A percentile compares a stretch with the other conserved stretches of the same genome.
Evolutionary conservation across 2,888 invertebrate species (phyloP).

Genomic region (Galerucella calmariensis): DNA sequence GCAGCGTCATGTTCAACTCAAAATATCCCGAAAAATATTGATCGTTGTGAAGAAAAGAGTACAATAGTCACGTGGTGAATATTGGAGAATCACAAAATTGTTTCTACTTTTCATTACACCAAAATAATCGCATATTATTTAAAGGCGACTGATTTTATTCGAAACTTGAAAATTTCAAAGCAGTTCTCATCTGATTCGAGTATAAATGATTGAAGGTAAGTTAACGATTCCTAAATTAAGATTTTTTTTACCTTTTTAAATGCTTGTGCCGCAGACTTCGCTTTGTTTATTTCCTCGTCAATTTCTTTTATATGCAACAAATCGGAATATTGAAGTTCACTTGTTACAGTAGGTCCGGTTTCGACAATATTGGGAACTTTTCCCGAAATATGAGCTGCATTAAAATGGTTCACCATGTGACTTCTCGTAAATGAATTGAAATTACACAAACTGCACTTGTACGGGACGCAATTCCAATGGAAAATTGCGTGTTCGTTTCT

Average conservation of each 20-base stretch:
- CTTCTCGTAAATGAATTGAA: conserved; percentile 53
- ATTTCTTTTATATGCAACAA: conserved; percentile 37
- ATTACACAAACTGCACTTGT: conserved; percentile 64
- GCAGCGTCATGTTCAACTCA: no score
- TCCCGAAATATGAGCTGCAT: conserved; percentile 38
- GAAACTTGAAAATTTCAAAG: no score
- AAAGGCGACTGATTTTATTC: no score
- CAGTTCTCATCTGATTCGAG: no score
- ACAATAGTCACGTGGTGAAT: no score
- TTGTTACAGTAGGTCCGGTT: conserved; percentile 43
- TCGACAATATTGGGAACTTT: conserved; percentile 27
- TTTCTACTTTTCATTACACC: no score
- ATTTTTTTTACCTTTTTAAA: not conserved
- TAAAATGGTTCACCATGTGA: conserved; percentile 57
- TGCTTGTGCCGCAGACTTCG: not conserved
- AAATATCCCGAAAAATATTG: no score
- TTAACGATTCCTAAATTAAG: not conserved
- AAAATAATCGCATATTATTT: no score
- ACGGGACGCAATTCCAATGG: conserved; percentile 67
- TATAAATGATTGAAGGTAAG: no score
- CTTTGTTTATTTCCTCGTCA: conserved; percentile 2
- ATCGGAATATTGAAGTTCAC: conserved; percentile 34
- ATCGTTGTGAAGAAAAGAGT: no score
- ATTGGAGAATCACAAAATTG: no score
- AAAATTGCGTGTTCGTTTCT: conserved; percentile 64